phyloP scores from a whole-genome alignment of 2,113 vertebrate genomes.

The Sprattus sprattus region DNA sequence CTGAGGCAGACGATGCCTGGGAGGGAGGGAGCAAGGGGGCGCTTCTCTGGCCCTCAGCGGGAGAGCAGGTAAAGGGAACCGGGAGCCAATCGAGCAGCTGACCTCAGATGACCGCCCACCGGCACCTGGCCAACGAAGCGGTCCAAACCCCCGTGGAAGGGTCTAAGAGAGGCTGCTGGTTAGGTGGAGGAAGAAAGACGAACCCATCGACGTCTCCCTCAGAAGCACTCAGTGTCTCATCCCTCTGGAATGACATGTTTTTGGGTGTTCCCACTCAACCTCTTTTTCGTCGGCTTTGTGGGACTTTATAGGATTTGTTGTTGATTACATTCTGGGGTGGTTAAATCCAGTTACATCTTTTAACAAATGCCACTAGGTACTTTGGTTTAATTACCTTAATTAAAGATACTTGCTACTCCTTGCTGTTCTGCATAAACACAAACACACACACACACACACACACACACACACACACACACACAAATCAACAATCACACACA shows the following conservation, averaged over 20 bases:
- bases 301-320: background rate
- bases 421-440: background rate
- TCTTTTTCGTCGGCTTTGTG: background rate
- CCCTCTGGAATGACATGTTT: background rate
- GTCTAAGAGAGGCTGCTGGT: too few species aligned
- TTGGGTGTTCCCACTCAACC: background rate
- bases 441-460: background rate
- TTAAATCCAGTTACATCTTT: background rate
- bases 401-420: too few species aligned
- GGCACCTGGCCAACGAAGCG: background rate
- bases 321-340: background rate
- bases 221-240: background rate
- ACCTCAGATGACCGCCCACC: conserved; percentile 23
- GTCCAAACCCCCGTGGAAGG: background rate
- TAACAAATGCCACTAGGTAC: background rate
- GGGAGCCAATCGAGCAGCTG: conserved; percentile 17
- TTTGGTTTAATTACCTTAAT: conserved; percentile 26
- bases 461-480: conserved; percentile 7
- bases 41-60: background rate
- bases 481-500: background rate
- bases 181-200: background rate
- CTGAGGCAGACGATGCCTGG: conserved; percentile 20
- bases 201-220: background rate
- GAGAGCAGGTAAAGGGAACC: background rate
- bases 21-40: background rate